Conservation (phyloP, 2,113 vertebrate genomes). For the Apteryx owenii region DNA sequence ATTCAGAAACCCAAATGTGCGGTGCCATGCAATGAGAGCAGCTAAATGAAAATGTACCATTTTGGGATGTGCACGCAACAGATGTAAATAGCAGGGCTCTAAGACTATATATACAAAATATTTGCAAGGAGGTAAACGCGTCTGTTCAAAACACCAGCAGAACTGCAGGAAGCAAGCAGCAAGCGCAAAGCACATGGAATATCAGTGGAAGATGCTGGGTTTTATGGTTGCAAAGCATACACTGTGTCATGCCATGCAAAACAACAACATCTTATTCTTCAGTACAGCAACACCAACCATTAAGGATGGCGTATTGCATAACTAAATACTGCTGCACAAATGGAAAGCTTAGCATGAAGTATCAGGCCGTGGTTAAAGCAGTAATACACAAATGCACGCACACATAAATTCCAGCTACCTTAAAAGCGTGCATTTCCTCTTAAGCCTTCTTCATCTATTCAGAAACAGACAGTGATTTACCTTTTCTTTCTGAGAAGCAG, state of each 20-base stretch:
- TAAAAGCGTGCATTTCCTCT: fast-evolving
- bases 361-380: fast-evolving
- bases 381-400: fast-evolving
- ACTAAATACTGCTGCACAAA: background rate
- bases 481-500: background rate
- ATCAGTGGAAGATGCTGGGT: background rate
- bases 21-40: background rate
- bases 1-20: background rate
- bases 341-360: background rate
- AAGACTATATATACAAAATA: background rate
- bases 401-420: fast-evolving
- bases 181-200: background rate
- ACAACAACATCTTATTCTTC: background rate
- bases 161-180: background rate
- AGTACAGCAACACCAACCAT: fast-evolving
- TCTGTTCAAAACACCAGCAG: background rate
- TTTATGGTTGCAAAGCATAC: background rate
- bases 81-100: background rate
- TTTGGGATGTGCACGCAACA: background rate
- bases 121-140: background rate
- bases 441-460: background rate
- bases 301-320: fast-evolving
- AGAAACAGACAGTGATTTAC: background rate
- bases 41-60: background rate
- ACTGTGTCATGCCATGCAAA: background rate